phyloP scores from a whole-genome alignment of 2,888 invertebrate species.

The Asteroscopus sphinx region DNA sequence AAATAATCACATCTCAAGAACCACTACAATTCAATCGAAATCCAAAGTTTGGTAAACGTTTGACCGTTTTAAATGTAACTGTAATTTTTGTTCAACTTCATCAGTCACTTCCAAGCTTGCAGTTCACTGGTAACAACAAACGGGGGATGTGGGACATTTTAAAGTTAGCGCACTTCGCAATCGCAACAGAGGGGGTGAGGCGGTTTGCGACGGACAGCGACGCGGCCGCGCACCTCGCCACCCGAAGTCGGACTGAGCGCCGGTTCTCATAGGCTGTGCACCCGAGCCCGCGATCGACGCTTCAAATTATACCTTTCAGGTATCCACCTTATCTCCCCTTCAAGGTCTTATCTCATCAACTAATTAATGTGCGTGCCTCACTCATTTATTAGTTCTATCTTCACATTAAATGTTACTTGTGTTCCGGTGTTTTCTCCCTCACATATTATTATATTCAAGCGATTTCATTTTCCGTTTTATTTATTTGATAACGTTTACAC shows the following conservation, averaged over 20 bases:
- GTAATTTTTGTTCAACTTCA: constrained; percentile 66
- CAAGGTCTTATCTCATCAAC: constrained; percentile 63
- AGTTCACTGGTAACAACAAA: constrained; percentile 65
- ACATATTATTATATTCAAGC: constrained; percentile 17
- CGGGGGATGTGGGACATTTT: constrained; percentile 73
- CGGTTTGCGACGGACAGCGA: constrained; percentile 51
- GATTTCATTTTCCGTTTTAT: constrained; percentile 3
- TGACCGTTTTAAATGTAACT: constrained; percentile 48
- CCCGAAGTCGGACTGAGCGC: constrained; percentile 68
- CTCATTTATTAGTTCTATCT: constrained; percentile 57
- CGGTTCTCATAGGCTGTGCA: constrained; percentile 51
- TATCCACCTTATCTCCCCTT: constrained; percentile 64
- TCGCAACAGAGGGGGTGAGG: constrained; percentile 52
- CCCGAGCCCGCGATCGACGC: constrained; percentile 60
- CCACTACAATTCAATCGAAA: constrained; percentile 75
- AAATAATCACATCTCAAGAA: constrained; percentile 83
- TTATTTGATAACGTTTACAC: constrained; percentile 9
- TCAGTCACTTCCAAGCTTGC: constrained; percentile 74
- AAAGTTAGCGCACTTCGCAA: constrained; percentile 76
- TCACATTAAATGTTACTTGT: constrained; percentile 44
- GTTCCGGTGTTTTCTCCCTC: constrained; percentile 21
- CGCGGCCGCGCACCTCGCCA: constrained; percentile 63
- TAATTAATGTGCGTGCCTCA: constrained; percentile 62
- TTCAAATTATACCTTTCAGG: constrained; percentile 69
- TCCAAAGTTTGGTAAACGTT: constrained; percentile 71